Evolutionary conservation across 2,888 invertebrate genomes (phyloP).

Genomic region (Drosophila peninsularis): DNA sequence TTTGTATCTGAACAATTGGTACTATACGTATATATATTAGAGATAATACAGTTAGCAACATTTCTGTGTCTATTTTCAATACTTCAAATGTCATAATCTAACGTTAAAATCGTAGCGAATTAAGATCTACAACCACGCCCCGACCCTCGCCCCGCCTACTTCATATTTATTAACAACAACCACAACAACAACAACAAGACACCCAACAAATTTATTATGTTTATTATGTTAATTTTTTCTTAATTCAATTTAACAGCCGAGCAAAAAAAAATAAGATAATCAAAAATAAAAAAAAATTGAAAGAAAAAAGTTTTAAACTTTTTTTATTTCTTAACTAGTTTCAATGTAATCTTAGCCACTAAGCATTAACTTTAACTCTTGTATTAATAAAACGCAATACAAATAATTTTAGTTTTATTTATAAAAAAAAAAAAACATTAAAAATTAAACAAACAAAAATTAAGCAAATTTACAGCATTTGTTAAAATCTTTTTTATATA

Average conservation of each 20-base stretch:
- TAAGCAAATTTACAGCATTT: constrained; percentile 75
- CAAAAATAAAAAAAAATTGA: constrained; percentile 13
- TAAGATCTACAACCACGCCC: constrained; percentile 13
- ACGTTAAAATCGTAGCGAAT: constrained; percentile 32
- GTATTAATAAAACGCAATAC: constrained; percentile 76
- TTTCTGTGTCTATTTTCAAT: constrained; percentile 76
- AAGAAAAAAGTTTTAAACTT: constrained; percentile 54
- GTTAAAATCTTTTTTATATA: constrained; percentile 59
- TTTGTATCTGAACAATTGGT: constrained; percentile 41
- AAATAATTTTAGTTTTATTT: constrained; percentile 77
- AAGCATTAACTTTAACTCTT: constrained; percentile 64
- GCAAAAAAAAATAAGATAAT: constrained; percentile 16
- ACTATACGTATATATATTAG: constrained; percentile 6
- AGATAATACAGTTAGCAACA: constrained; percentile 58
- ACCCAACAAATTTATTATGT: constrained; percentile 25
- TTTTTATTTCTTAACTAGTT: constrained; percentile 57
- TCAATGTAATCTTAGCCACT: constrained; percentile 67
- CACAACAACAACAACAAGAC: constrained; percentile 31
- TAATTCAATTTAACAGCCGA: constrained; percentile 41
- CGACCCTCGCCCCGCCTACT: constrained; percentile 1
- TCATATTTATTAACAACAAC: constrained; percentile 52
- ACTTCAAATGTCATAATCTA: constrained; percentile 64
- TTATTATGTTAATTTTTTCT: constrained; percentile 14
- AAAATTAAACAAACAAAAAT: constrained; percentile 52
- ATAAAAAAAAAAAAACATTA: constrained; percentile 37